Base-by-base conservation (phyloP, 2,113 vertebrate species). In the Ochotona princeps region DNA sequence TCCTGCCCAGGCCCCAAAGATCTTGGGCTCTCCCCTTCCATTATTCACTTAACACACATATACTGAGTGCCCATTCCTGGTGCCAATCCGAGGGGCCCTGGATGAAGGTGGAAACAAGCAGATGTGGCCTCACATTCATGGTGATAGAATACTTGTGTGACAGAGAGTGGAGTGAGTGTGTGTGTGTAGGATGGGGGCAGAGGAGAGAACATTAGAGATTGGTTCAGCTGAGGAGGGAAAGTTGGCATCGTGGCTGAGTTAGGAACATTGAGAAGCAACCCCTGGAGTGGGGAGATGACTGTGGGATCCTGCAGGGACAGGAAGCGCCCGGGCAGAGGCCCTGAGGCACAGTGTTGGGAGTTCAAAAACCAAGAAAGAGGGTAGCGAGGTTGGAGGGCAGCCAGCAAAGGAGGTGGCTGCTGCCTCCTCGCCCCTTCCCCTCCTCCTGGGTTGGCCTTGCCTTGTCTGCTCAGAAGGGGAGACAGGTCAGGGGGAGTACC, bases 81-180 rank as follows among this genome's bases (percentile, higher is more conserved):
- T 0, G 4, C 47, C n/a, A 2, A 7, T 10, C 0, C 0, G 0
- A 9, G 57, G 47, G 57, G 21, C 49, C 30, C 8, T 0, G 13
- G 38, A 8, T 4, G 3, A 0, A 20, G 18, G 35, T 28, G 35
- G 8, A 60, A 54, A 11, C 5, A 15, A 25, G 69, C 7, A 1
- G 25, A 4, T 13, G 0, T 3, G 12, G 30, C 11, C 12, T 63
- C 14, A 2, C 21, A 26, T 47, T 69, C 51, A 7, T 0, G 23
- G 54, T 67, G 44, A 10, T 47, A 25, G 44, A 25, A 49, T 17
- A 18, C 26, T 7, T 32, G 35, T 17, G 63, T 9, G 65, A 35
- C 12, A 26, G 86, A 26, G 21, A 14, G 89, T 91, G 73, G 87
- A 13, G 1, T 21, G 8, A 30, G n/a, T 2, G 20, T 72, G 73